Conservation (phyloP, 2,797 vertebrate genomes). For the Brotula barbata region DNA sequence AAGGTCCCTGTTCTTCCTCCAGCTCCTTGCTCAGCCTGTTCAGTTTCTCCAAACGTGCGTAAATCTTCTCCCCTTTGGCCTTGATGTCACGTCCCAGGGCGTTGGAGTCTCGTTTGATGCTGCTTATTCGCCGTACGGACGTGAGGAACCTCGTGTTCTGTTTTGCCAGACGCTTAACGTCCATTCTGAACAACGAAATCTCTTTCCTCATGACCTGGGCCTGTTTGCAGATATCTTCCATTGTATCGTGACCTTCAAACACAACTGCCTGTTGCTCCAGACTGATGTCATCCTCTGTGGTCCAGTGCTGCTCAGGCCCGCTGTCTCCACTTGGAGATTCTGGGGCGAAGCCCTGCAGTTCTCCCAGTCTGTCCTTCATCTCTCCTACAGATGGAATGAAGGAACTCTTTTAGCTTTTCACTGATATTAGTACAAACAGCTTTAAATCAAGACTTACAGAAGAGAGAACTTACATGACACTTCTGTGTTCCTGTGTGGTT, state of each 20-base stretch:
- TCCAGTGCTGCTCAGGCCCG: constrained; percentile 3
- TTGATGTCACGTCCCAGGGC: constrained; percentile 93
- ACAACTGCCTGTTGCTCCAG: constrained; percentile 71
- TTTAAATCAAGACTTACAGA: too few species aligned
- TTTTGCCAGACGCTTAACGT: constrained; percentile 89
- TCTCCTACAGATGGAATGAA: constrained; percentile 70
- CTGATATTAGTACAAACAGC: too few species aligned
- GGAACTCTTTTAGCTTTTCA: constrained; percentile 1
- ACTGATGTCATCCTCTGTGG: constrained; percentile 43
- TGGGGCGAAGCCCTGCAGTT: constrained; percentile 77
- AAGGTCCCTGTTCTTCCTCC: constrained; percentile 76
- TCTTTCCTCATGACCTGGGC: constrained; percentile 85
- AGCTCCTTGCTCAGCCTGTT: constrained; percentile 77
- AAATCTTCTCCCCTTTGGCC: constrained; percentile 83
- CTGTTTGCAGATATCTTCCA: constrained; percentile 85
- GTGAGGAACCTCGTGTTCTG: constrained; percentile 94
- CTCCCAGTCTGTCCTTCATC: constrained; percentile 91
- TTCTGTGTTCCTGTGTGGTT: too few species aligned
- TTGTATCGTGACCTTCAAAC: constrained; percentile 86
- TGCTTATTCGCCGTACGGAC: constrained; percentile 93
- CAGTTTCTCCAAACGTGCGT: constrained; percentile 84
- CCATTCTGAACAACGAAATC: constrained; percentile 81
- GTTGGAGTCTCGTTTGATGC: constrained; percentile 95
- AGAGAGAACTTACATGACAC: too few species aligned
- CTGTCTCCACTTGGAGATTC: constrained; percentile 23